A percentile compares a stretch with the other conserved stretches of the same genome.
These are phyloP conservation scores for Epinephelus awoara DNA, from an alignment of 2,797 vertebrate species.

Conservation along the genomic window DNA sequence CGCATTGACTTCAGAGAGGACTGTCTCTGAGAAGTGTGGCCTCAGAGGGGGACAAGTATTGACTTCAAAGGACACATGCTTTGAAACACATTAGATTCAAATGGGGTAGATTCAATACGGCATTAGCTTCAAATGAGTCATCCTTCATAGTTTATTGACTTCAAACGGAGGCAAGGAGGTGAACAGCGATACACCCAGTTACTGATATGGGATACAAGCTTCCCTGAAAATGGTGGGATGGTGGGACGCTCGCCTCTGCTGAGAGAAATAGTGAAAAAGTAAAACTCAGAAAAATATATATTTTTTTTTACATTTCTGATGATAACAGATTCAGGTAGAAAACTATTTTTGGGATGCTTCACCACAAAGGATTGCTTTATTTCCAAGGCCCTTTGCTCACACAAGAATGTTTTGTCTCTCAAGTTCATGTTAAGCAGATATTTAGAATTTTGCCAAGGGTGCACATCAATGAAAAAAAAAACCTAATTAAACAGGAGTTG, in stretches of 20 bases:
- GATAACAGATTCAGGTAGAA: conserved; percentile 10
- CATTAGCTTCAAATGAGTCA: conserved; percentile 79
- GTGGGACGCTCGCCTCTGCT: not conserved
- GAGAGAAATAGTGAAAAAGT: conserved; percentile 9
- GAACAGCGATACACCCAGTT: conserved; percentile 51
- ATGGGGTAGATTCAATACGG: conserved; percentile 74
- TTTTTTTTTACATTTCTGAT: conserved; percentile 2
- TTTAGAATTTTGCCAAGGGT: conserved; percentile 9
- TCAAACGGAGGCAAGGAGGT: conserved; percentile 71
- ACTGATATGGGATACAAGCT: conserved; percentile 25
- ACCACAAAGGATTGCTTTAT: conserved; percentile 14
- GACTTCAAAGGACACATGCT: conserved; percentile 81
- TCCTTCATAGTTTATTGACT: conserved; percentile 80
- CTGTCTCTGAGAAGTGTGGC: conserved; percentile 67
- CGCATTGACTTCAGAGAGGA: conserved; percentile 76
- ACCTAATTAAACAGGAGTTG: conserved; percentile 16
- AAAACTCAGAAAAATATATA: not conserved
- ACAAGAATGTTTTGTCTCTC: conserved; percentile 5
- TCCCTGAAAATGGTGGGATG: conserved; percentile 11
- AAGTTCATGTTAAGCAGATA: conserved; percentile 20
- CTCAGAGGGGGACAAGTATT: conserved; percentile 66
- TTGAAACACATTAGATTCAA: conserved; percentile 79
- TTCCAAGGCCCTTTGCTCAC: not conserved
- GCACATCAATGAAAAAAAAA: conserved; percentile 20
- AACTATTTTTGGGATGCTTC: not conserved